Base-by-base conservation (phyloP, 2,797 vertebrate species). In the Pseudotriccus pelzelni region DNA sequence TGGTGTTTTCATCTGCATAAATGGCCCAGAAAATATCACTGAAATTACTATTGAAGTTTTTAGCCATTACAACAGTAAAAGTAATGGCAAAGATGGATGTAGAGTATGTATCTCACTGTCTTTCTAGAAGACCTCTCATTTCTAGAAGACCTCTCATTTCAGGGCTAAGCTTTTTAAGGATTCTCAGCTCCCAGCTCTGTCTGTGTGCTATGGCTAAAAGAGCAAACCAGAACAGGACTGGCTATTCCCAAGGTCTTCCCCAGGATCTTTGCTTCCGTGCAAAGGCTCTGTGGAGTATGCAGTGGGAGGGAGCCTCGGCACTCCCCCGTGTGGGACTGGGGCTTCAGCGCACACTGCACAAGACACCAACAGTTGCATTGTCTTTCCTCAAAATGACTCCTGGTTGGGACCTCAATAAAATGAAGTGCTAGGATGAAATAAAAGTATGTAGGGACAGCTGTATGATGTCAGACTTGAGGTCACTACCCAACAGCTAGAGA, bases 321-420 rank as follows among this genome's bases (percentile, higher is more conserved):
- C 10, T 43, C 3, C 5, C 4, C 32, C 30, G 0, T 8, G 36
- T 1, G 6, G 39, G 20, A 11, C 21, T 8, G 7, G n/a, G 20
- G 16, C 25, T 89, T 64, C 63, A 64, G 27, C 47, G 19, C 12
- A 12, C 14, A 5, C 46, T 46, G 14, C 43, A 13, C 23, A 64
- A 18, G 17, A 7, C 8, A 53, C 0, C 21, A 41, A 34, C 17
- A 53, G 15, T 37, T 4, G 3, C 6, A 34, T 17, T 76, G 7
- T 17, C 18, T 53, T 76, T 77, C 28, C 23, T 69, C 32, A 69
- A 1, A 49, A n/a, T 25, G 21, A 49, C 30, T 88, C 16, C 55
- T 83, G 50, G n/a, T 43, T 58, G 24, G 32, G 5, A 7, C 25
- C 6, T 62, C 46, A 43, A 25, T 43, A 32, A 73, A 76, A 64